Conservation (phyloP, 2,113 vertebrate genomes). For the Spheniscus mendiculus region DNA sequence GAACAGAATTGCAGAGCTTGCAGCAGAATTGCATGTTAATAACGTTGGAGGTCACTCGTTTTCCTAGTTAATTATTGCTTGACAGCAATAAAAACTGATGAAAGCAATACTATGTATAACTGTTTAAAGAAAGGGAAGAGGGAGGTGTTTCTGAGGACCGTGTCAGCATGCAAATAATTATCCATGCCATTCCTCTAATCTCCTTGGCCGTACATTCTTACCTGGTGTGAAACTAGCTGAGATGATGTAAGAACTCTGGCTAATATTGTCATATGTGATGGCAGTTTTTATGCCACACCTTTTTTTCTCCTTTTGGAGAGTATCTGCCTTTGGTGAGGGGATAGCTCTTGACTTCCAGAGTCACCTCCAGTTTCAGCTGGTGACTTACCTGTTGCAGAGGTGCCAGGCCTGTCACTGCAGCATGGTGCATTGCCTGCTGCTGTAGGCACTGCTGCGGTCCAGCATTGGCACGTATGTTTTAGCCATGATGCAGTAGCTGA, state of each 20-base stretch:
- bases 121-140: background rate
- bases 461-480: conserved; percentile 13
- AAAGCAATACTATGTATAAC: background rate
- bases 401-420: background rate
- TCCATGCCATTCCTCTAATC: background rate
- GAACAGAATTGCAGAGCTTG: background rate
- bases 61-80: background rate
- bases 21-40: background rate
- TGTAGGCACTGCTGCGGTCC: conserved; percentile 61
- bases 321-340: background rate
- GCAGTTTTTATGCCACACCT: background rate
- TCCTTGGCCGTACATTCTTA: background rate
- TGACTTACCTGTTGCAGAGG: background rate
- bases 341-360: background rate
- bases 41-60: background rate
- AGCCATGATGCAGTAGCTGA: conserved; percentile 57
- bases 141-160: background rate
- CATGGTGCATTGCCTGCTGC: conserved; percentile 9
- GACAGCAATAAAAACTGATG: background rate
- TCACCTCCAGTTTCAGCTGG: background rate
- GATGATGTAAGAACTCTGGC: background rate
- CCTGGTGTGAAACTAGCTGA: background rate
- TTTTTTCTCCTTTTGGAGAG: background rate
- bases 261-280: background rate
- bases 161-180: background rate